Conservation (phyloP, 1,140 invertebrate species). For the Cataglyphis hispanica region DNA sequence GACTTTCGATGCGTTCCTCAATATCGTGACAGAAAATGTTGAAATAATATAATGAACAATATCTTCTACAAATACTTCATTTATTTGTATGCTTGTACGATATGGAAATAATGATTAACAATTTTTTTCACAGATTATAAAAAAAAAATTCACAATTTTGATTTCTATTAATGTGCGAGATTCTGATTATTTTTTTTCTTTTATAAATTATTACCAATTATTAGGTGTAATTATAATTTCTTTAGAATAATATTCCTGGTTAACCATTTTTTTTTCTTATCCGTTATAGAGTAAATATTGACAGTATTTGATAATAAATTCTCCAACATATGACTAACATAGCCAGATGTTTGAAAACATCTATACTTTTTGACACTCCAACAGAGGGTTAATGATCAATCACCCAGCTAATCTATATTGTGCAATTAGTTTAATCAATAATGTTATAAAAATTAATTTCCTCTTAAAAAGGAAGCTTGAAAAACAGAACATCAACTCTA, state of each 20-base stretch:
- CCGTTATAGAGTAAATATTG: neutral
- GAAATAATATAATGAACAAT: slow-evolving; percentile 25
- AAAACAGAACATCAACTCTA: neutral
- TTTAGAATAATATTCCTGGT: neutral
- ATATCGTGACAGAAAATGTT: slow-evolving; percentile 2
- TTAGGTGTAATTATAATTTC: neutral
- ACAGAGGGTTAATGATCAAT: slow-evolving; percentile 63
- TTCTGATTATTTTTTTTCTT: neutral
- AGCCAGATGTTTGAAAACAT: slow-evolving; percentile 29
- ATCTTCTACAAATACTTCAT: slow-evolving; percentile 31
- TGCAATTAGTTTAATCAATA: slow-evolving; percentile 73
- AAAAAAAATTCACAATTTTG: too few species aligned
- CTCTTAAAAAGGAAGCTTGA: slow-evolving; percentile 45
- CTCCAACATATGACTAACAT: neutral
- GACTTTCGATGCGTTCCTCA: neutral
- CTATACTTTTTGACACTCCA: slow-evolving; percentile 34
- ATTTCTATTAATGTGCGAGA: neutral
- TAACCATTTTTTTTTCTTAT: slow-evolving; percentile 7
- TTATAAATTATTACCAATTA: neutral
- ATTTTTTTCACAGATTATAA: too few species aligned
- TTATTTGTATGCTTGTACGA: neutral
- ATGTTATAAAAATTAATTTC: slow-evolving; percentile 60
- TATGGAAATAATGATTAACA: slow-evolving; percentile 1
- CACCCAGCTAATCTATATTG: slow-evolving; percentile 46
- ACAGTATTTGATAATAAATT: slow-evolving; percentile 22